phyloP scores from a whole-genome alignment of 2,888 invertebrate genomes.

The Acanthosepion pharaonis region DNA sequence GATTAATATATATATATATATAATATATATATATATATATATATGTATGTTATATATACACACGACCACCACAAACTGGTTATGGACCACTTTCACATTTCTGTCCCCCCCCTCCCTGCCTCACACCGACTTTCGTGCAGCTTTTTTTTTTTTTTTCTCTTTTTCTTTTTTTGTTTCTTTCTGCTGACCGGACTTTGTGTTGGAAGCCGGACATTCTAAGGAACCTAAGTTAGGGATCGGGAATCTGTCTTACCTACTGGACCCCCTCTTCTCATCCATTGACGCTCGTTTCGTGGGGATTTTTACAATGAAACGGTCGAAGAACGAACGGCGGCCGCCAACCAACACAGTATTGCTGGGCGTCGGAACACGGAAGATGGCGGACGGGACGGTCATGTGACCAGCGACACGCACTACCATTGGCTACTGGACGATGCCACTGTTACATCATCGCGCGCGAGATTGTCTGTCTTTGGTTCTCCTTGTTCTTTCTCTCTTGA shows the following conservation, averaged over 20 bases:
- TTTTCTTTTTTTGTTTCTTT: neutral
- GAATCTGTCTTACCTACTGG: slow-evolving; percentile 61
- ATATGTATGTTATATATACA: too few relatives aligned
- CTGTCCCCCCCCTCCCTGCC: too few relatives aligned
- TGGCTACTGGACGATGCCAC: slow-evolving; percentile 33
- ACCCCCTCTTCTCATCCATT: slow-evolving; percentile 68
- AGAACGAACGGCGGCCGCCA: slow-evolving; percentile 11
- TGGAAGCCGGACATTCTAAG: neutral
- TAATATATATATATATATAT: too few relatives aligned
- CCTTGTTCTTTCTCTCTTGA: neutral
- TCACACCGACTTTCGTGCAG: too few relatives aligned
- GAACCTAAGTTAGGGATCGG: slow-evolving; percentile 37
- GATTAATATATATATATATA: too few relatives aligned
- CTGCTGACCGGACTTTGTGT: neutral
- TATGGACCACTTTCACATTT: neutral
- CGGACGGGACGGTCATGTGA: slow-evolving; percentile 60
- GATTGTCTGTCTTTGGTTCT: neutral
- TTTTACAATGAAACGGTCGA: slow-evolving; percentile 22
- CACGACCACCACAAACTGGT: too few relatives aligned
- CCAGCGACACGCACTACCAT: neutral
- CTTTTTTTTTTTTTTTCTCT: neutral
- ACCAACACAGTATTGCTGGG: slow-evolving; percentile 47
- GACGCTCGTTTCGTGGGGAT: slow-evolving; percentile 48
- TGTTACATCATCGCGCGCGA: slow-evolving; percentile 40
- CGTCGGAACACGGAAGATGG: slow-evolving; percentile 57